Conservation (phyloP, 2,113 vertebrate species). For the Caranx melampygus region DNA sequence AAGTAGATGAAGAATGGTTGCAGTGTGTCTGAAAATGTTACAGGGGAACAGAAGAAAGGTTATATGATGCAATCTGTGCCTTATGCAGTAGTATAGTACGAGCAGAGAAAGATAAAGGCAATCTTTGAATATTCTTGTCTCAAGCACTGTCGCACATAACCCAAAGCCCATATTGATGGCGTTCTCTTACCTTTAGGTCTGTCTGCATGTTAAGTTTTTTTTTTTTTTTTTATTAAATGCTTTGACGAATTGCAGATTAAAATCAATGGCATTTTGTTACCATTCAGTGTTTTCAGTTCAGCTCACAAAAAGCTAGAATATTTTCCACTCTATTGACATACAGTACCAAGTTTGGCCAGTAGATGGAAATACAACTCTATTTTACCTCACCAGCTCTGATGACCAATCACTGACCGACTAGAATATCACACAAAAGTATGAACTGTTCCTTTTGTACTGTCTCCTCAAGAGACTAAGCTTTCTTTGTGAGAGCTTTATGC, state of each 20-base stretch:
- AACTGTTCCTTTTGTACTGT: not conserved
- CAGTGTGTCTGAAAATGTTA: constrained; percentile 44
- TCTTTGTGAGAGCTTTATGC: not conserved
- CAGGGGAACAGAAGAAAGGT: constrained; percentile 10
- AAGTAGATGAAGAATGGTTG: constrained; percentile 30
- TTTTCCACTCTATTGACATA: not conserved
- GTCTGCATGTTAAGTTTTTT: constrained; percentile 59
- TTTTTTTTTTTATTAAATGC: constrained; percentile 57
- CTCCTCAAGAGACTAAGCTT: not conserved
- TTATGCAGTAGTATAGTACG: constrained; percentile 54
- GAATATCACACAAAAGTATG: not conserved
- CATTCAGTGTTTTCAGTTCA: constrained; percentile 22
- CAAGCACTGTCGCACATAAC: constrained; percentile 71
- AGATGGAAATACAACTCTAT: constrained; percentile 60
- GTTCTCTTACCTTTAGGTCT: constrained; percentile 40
- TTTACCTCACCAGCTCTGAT: not conserved
- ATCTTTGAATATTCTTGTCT: constrained; percentile 42
- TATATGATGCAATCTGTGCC: constrained; percentile 65
- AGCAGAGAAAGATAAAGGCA: constrained; percentile 18
- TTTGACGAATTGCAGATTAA: constrained; percentile 54
- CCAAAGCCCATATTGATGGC: constrained; percentile 33
- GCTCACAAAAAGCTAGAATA: not conserved
- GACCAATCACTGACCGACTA: not conserved
- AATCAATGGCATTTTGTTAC: constrained; percentile 65
- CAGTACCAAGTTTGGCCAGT: constrained; percentile 53